A percentile compares a stretch with the other conserved stretches of the same genome.
Conservation (phyloP, 2,888 invertebrate genomes). For the Meghimatium bilineatum region DNA sequence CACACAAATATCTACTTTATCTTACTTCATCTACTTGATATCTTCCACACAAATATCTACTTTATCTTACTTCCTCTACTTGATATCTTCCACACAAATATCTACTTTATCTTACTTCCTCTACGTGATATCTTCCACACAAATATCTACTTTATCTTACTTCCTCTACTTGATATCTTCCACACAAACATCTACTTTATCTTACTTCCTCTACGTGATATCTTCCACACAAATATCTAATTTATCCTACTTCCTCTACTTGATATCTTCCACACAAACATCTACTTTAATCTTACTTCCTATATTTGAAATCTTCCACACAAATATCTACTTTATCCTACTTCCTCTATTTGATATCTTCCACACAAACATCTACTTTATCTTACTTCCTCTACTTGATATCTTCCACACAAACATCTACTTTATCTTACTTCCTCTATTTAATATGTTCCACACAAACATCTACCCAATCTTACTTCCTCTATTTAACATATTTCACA, state of each 20-base stretch:
- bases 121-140: neutral
- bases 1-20: too few species aligned
- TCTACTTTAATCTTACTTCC: too few species aligned
- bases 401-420: neutral
- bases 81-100: too few species aligned
- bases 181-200: too few species aligned
- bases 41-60: too few species aligned
- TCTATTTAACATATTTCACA: neutral
- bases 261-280: neutral
- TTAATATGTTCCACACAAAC: neutral
- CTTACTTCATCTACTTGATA: too few species aligned
- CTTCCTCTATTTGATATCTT: neutral
- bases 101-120: too few species aligned
- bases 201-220: neutral
- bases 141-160: neutral
- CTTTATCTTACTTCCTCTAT: neutral
- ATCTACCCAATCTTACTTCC: neutral
- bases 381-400: neutral
- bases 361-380: too few species aligned
- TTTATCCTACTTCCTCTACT: neutral
- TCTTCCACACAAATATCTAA: too few species aligned
- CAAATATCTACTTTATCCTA: too few species aligned
- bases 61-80: too few species aligned
- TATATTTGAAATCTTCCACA: too few species aligned
- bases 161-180: neutral